Base-by-base conservation (phyloP, 2,888 invertebrate species). In the Mythimna ferrago region DNA sequence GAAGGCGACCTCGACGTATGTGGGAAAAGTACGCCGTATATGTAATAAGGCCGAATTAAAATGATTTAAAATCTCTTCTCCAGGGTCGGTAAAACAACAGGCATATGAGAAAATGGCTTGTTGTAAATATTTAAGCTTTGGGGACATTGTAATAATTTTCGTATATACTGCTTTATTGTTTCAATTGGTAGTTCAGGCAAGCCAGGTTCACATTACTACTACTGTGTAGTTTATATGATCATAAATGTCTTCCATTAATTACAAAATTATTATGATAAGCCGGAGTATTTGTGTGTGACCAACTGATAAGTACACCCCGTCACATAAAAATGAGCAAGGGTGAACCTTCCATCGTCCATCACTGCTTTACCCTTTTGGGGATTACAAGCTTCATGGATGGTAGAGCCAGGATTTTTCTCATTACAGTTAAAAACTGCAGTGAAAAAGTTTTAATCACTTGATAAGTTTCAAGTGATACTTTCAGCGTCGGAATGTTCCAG, bases 401-500 rank as follows among this genome's bases (percentile, higher is more conserved):
- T 54, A 38, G 32, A 69, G 54, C 19, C 56, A 56, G 54, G 76
- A 70, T 76, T 62, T 62, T 75, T 76, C 70, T 76, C 62, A 56
- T 76, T 76, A 62, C 41, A 57, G 54, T 76, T 38, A 51, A 21
- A 41, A 76, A 70, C 57, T 76, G 51, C 76, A 76, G 26, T 62
- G 56, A 62, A 76, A 54, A 69, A 76, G 76, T 75, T 75, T 76
- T 69, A 57, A 75, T 75, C 74, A 69, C 69, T 76, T 51, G 51
- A 69, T 76, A 76, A 75, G 69, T 69, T 75, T 57, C 41, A 76
- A 62, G 62, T 62, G 68, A 61, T 62, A 41, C 61, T 56, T 62
- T 35, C 51, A 69, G 26, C 32, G 61, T 11, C 10, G 58, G 44
- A 62, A 69, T 75, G 51, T 51, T 69, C 41, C 6, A 56, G 76